Evolutionary conservation across 2,797 vertebrate species (phyloP).

Genomic region (Gallinago nigripennis): DNA sequence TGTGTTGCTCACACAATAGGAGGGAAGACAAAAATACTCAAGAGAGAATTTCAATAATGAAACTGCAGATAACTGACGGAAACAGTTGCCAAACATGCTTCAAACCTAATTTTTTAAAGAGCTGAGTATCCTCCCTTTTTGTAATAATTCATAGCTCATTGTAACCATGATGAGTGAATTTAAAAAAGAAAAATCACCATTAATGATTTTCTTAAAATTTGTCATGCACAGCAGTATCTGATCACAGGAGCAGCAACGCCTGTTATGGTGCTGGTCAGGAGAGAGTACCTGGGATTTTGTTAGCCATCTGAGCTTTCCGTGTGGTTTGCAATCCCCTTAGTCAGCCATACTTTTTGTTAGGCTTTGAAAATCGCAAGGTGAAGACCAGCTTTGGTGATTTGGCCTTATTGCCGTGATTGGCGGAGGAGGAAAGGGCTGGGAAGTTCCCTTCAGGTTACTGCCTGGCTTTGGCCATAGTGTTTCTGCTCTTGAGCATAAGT

Average conservation of each 20-base stretch:
- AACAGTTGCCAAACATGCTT: conserved; percentile 32
- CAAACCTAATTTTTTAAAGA: background rate
- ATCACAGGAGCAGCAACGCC: background rate
- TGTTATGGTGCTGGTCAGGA: background rate
- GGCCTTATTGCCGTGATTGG: background rate
- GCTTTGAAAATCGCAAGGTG: fast-evolving
- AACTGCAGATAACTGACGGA: background rate
- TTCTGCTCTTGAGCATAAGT: background rate
- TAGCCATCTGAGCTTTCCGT: fast-evolving
- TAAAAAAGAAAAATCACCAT: background rate
- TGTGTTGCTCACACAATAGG: conserved; percentile 26
- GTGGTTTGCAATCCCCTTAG: background rate
- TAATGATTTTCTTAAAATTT: background rate
- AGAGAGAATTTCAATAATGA: background rate
- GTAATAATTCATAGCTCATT: conserved; percentile 1
- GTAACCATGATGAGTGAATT: background rate
- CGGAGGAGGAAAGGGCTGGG: background rate
- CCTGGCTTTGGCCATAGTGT: background rate
- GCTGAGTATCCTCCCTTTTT: background rate
- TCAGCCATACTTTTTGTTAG: background rate
- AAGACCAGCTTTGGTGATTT: background rate
- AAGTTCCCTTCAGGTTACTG: background rate
- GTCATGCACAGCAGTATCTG: fast-evolving
- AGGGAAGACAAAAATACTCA: conserved; percentile 33
- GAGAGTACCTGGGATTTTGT: background rate